Evolutionary conservation across 1,140 invertebrate genomes (phyloP), one percentile per base, ranked within the genome.

Genomic region (Diachasma alloeum): DNA sequence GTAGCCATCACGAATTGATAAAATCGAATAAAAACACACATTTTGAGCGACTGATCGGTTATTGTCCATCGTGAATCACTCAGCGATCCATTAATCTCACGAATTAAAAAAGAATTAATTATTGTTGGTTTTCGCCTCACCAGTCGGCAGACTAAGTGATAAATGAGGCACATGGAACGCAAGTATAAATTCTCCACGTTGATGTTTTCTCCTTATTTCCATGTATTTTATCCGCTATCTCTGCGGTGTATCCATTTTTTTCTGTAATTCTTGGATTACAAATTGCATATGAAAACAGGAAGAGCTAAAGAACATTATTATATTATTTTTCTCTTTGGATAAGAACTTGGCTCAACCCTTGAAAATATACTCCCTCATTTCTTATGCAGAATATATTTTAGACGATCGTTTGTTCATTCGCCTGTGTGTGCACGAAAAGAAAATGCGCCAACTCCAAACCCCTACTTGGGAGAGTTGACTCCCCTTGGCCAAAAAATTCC

Each of bases 51-150:
- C 44, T 36, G 37, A 66, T 68, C 37, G 48, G 19, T 39, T 67
- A 31, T 46, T 24, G 59, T 37, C 56, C 42, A 24, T 26, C 37
- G 22, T 63, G 69, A 37, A 56, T 59, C 39, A 5, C 46, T 68
- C 26, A 59, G 72, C 79, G 78, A 85, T 83, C 82, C 80, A 85
- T 84, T 83, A 83, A 85, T 85, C 82, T 81, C 75, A 63, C 72
- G 76, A 83, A 84, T 83, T 85, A 84, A 84, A 84, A 82, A 82
- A 81, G 83, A 84, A 85, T 85, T 84, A 85, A 85, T 85, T 83
- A 82, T 78, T 71, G 78, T 81, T 76, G 59, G 24, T 63, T 42
- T 63, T 63, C 59, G 26, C 59, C 59, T 63, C 59, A 63, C 74
- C 75, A 42, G 44, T 19, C 31, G 36, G 48, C 17, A 19, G 26